Evolutionary conservation across 2,797 vertebrate species (phyloP), one percentile per base, ranked within the genome.

Genomic region (Taenioides sp.): DNA sequence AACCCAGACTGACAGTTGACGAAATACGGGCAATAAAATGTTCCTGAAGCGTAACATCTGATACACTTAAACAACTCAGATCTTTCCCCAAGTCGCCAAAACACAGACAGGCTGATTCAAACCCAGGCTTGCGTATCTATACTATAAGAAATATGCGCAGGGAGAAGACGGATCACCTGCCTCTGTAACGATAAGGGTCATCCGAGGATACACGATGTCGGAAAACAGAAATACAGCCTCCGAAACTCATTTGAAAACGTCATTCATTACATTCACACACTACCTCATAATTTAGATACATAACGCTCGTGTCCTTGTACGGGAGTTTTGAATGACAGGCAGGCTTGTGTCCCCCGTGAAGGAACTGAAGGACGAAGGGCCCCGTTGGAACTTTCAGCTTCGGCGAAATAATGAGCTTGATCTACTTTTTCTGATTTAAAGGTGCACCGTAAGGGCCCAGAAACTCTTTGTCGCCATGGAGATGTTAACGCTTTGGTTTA

Each of bases 301-400:
- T 50, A n/a, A 18, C 70, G 70, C 81, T 70, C 70, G 83, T 85
- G 82, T 60, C 25, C 71, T 74, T 69, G 52, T 65, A 17, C 50
- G n/a, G 77, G 79, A 80, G 84, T 80, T 69, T 50, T 72, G 73
- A 75, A 86, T 83, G 65, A 71, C 28, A 72, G 23, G 25, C 2
- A 55, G n/a, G 18, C 23, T 65, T 57, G 27, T 40, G 20, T 84
- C 71, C 82, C 40, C 31, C 55, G 68, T 67, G 64, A 65, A 77
- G 49, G 64, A 47, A 57, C 54, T 49, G 74, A 75, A 84, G 80
- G 86, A 83, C 74, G 75, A 3, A 0, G 22, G 10, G 66, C 83
- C 73, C 79, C 65, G 75, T 54, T 68, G 76, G 75, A 27, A 3
- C 9, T 37, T 37, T 37, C 34, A 37, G 34, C 34, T 37, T 10